These are phyloP conservation scores for Mixornis gularis DNA, from an alignment of 2,113 vertebrate species.

Conservation along the genomic window DNA sequence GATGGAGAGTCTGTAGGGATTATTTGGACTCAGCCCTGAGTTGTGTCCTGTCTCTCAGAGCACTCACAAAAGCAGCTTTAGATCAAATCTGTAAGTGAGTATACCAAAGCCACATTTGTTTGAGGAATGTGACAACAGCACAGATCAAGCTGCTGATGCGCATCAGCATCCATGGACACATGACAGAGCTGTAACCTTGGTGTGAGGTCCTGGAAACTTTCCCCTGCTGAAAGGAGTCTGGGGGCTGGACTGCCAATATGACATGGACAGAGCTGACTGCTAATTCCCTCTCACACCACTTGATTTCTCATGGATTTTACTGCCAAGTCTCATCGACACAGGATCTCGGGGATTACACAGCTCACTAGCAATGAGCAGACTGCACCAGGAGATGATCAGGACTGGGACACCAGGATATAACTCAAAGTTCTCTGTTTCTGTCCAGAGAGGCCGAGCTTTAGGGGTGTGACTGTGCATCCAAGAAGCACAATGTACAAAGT, in stretches of 20 bases:
- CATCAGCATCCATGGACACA: rapidly evolving
- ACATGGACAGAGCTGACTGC: background rate
- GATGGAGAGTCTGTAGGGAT: background rate
- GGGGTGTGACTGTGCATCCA: background rate
- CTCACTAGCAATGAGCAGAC: background rate
- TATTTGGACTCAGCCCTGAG: background rate
- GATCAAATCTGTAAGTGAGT: background rate
- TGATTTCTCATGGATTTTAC: background rate
- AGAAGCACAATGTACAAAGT: background rate
- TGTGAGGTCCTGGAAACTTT: background rate
- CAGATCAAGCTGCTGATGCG: background rate
- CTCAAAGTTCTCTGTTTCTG: background rate
- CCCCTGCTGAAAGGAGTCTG: background rate
- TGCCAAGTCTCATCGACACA: background rate
- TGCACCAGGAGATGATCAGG: background rate
- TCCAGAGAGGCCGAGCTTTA: background rate
- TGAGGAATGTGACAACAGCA: background rate
- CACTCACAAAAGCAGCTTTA: background rate
- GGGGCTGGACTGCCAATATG: too few relatives aligned
- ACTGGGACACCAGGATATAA: background rate
- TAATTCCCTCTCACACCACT: background rate
- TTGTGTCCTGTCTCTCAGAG: background rate
- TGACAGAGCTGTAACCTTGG: rapidly evolving
- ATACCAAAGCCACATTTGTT: background rate
- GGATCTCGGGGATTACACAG: background rate